phyloP scores from a whole-genome alignment of 1,140 invertebrate species.

The Microplitis demolitor region DNA sequence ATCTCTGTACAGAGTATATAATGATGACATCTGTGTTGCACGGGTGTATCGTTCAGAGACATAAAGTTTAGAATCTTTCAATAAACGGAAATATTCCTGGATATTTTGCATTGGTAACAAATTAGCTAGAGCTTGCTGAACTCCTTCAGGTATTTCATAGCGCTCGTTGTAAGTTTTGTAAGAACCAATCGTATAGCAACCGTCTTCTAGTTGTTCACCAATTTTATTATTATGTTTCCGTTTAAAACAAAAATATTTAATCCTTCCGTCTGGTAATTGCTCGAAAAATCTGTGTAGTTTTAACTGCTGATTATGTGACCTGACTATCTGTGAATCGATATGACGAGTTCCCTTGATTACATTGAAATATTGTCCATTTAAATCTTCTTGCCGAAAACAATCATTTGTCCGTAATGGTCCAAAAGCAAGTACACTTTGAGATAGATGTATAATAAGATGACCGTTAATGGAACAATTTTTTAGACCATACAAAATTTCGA shows the following conservation, averaged over 20 bases:
- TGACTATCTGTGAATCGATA: constrained; percentile 32
- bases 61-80: no score
- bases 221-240: constrained; percentile 13
- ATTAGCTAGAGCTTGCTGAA: no score
- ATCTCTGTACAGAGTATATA: no score
- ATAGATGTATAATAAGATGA: constrained; percentile 33
- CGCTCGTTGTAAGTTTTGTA: no score
- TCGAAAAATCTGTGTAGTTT: constrained; percentile 23
- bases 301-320: constrained; percentile 20
- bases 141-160: no score
- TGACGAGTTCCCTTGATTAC: constrained; percentile 33
- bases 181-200: no score
- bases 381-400: constrained; percentile 35
- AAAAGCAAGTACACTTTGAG: constrained; percentile 25
- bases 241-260: constrained; percentile 21
- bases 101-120: no score
- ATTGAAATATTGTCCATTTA: constrained; percentile 33
- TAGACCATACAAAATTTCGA: constrained; percentile 32
- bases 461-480: constrained; percentile 36
- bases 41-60: no score
- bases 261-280: constrained; percentile 19
- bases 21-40: no score
- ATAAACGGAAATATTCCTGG: no score
- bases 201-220: no score
- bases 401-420: constrained; percentile 33